These are phyloP conservation scores for Caerostris darwini DNA, from an alignment of 1,140 invertebrate species.

Conservation along the genomic window DNA sequence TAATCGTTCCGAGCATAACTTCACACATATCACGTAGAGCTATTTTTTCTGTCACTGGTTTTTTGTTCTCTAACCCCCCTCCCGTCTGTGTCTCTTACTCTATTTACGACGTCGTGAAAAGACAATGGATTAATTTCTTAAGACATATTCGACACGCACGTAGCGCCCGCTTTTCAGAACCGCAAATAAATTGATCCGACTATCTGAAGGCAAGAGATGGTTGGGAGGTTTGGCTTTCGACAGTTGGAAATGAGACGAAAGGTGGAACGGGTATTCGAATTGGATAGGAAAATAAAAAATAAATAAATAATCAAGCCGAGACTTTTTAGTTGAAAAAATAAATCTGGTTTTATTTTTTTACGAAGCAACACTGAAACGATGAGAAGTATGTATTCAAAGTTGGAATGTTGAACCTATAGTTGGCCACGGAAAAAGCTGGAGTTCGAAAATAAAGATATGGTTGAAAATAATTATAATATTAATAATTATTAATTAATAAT, in stretches of 20 bases:
- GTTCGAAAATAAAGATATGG: too few species aligned
- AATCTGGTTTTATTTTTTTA: too few species aligned
- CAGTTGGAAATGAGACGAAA: background rate
- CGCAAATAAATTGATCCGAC: conserved; percentile 61
- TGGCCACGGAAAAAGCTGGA: too few species aligned
- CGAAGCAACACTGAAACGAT: too few species aligned
- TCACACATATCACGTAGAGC: conserved; percentile 74
- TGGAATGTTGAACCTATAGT: too few species aligned
- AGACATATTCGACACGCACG: conserved; percentile 60
- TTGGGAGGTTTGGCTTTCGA: background rate
- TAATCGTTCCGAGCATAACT: conserved; percentile 76
- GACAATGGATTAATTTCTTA: conserved; percentile 76
- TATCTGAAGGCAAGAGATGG: background rate
- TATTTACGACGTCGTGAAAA: conserved; percentile 38
- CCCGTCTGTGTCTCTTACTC: background rate
- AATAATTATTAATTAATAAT: too few species aligned
- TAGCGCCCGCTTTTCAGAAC: conserved; percentile 56
- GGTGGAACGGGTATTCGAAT: background rate
- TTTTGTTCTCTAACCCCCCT: conserved; percentile 39
- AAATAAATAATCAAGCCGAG: too few species aligned
- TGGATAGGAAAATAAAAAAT: background rate
- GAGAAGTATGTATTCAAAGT: too few species aligned
- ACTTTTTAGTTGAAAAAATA: too few species aligned
- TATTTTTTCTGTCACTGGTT: conserved; percentile 22
- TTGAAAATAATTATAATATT: too few species aligned